Evolutionary conservation across 2,113 vertebrate species (phyloP).

Genomic region (Nannospalax galili): DNA sequence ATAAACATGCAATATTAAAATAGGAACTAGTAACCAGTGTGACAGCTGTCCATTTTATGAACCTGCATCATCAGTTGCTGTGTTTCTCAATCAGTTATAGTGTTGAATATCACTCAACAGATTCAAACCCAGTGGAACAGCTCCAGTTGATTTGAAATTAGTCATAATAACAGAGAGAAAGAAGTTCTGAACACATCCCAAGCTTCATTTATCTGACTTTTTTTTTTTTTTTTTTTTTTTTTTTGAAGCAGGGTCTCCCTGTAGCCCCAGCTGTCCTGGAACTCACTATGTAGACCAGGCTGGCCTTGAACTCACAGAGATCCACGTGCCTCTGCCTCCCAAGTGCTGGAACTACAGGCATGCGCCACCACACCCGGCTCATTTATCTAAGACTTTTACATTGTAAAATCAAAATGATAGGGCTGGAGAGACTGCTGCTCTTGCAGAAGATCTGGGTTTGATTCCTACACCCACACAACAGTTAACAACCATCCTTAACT

Average conservation of each 20-base stretch:
- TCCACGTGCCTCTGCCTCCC: no score
- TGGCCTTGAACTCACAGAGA: no score
- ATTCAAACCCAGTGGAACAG: background rate
- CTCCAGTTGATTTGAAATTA: conserved; percentile 1
- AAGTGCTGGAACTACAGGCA: no score
- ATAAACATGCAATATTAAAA: conserved; percentile 52
- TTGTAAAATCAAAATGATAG: background rate
- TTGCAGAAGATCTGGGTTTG: no score
- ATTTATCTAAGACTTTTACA: background rate
- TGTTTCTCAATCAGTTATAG: background rate
- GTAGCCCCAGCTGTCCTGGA: no score
- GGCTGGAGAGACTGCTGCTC: no score
- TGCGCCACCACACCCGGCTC: no score
- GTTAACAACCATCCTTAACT: no score
- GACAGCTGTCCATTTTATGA: background rate
- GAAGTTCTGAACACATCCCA: background rate
- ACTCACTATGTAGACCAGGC: no score
- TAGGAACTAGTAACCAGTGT: background rate
- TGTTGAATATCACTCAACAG: conserved; percentile 2
- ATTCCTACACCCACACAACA: no score
- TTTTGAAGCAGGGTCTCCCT: no score
- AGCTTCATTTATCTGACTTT: background rate
- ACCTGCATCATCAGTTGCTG: background rate
- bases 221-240: no score
- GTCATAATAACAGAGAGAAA: background rate